Conservation (phyloP, 2,888 invertebrate genomes). For the Cephus sareptanus region DNA sequence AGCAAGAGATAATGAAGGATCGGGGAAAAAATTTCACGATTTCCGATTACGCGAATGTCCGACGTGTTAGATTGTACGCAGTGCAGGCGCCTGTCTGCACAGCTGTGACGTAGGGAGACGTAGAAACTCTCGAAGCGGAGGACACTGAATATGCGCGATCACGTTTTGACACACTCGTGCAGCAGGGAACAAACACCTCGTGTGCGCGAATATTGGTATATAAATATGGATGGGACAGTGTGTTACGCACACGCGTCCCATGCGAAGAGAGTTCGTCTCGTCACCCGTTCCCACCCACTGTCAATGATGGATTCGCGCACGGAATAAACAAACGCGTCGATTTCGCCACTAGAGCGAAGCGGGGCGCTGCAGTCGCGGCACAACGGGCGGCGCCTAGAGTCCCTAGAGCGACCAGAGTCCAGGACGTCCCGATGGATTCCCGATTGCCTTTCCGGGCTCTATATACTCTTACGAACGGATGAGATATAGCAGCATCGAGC, state of each 20-base stretch:
- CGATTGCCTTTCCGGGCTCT: neutral
- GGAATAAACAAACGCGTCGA: neutral
- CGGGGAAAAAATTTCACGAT: neutral
- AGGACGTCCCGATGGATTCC: neutral
- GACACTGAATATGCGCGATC: neutral
- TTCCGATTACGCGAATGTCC: neutral
- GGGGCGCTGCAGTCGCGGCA: neutral
- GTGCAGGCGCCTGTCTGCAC: neutral
- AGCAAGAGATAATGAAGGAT: neutral
- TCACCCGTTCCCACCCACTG: neutral
- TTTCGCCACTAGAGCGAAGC: slow-evolving; percentile 6
- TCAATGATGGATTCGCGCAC: neutral
- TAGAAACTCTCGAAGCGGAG: neutral
- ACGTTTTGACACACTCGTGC: neutral
- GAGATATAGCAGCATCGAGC: neutral
- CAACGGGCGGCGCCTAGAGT: neutral
- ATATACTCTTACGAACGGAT: neutral
- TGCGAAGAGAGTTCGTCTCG: neutral
- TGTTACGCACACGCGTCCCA: neutral
- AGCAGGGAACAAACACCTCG: neutral
- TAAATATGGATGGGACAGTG: neutral
- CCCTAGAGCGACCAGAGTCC: neutral
- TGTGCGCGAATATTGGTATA: neutral
- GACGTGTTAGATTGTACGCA: neutral
- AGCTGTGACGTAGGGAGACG: neutral